A percentile compares a stretch with the other conserved stretches of the same genome.
Conservation (phyloP, 2,797 vertebrate genomes). For the Manis pentadactyla region DNA sequence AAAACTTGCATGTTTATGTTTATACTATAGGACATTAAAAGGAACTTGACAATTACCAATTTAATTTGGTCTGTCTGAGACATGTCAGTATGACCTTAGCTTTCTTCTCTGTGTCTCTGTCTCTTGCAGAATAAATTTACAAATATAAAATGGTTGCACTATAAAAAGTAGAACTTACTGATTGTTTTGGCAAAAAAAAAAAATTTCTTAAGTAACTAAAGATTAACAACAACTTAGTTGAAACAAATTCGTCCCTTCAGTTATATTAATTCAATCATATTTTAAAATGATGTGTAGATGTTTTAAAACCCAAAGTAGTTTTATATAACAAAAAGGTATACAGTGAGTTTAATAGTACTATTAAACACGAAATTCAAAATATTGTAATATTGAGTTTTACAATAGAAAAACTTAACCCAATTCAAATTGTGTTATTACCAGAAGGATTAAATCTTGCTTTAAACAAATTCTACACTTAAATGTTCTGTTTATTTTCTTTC, state of each 20-base stretch:
- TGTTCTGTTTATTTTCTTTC: background rate
- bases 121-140: background rate
- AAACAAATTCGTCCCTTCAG: background rate
- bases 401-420: background rate
- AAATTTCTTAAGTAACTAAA: background rate
- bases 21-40: background rate
- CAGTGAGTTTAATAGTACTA: background rate
- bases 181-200: background rate
- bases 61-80: background rate
- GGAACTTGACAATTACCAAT: background rate
- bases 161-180: background rate
- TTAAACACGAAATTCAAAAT: background rate
- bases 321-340: background rate
- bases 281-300: background rate
- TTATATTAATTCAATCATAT: background rate
- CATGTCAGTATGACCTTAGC: background rate
- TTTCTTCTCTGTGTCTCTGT: background rate
- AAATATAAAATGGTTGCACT: background rate
- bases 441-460: background rate
- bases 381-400: background rate
- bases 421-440: background rate
- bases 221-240: background rate
- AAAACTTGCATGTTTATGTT: background rate
- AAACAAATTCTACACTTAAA: background rate
- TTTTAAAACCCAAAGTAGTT: background rate